Conservation (phyloP, 2,888 invertebrate species). For the Schrankia costaestrigalis region DNA sequence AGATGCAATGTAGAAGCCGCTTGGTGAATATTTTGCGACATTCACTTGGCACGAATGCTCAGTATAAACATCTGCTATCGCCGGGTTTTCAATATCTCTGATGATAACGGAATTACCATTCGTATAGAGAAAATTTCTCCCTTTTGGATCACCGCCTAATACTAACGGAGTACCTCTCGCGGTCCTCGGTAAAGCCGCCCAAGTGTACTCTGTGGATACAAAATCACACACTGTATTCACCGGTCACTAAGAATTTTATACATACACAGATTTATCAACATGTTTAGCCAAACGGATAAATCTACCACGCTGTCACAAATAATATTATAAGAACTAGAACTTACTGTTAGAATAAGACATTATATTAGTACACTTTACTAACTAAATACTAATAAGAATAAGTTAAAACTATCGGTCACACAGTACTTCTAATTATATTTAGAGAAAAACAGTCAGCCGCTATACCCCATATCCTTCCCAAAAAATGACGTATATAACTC, state of each 20-base stretch:
- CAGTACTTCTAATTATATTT: conserved; percentile 63
- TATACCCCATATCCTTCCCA: conserved; percentile 57
- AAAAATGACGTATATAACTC: conserved; percentile 64
- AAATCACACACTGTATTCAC: conserved; percentile 27
- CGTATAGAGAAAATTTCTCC: conserved; percentile 97
- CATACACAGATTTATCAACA: conserved; percentile 30
- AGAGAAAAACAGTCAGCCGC: conserved; percentile 72
- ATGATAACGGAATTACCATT: conserved; percentile 99
- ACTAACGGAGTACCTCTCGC: conserved; percentile 97
- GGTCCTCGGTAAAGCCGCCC: conserved; percentile 96
- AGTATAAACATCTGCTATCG: conserved; percentile 96
- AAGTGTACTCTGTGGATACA: conserved; percentile 87
- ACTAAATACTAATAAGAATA: conserved; percentile 48
- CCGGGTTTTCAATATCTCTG: conserved; percentile 97
- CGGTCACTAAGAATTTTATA: conserved; percentile 21
- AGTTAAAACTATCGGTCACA: conserved; percentile 46
- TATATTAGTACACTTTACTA: conserved; percentile 50
- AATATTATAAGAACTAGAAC: conserved; percentile 39
- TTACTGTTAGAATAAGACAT: conserved; percentile 78
- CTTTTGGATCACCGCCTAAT: conserved; percentile 97
- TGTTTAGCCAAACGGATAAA: conserved; percentile 24
- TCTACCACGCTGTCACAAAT: conserved; percentile 40
- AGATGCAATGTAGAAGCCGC: conserved; percentile 98
- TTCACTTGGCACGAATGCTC: conserved; percentile 97
- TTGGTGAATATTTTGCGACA: conserved; percentile 98